These are phyloP conservation scores for Anguilla rostrata DNA, from an alignment of 2,113 vertebrate species.

Conservation along the genomic window DNA sequence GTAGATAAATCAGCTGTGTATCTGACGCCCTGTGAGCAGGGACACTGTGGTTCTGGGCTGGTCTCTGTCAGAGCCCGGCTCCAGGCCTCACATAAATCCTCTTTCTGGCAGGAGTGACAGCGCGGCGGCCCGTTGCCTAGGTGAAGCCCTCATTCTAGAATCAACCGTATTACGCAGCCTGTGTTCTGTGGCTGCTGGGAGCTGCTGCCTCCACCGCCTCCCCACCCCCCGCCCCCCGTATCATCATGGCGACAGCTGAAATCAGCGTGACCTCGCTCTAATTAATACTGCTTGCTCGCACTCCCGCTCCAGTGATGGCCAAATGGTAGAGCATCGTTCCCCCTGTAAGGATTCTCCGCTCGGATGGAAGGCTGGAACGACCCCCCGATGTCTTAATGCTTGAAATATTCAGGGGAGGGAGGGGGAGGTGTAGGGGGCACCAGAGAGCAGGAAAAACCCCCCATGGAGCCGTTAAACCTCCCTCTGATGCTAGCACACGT, in stretches of 20 bases:
- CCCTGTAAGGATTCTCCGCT: not conserved
- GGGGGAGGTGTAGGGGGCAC: not conserved
- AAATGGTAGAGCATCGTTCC: not conserved
- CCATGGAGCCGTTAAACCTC: not conserved
- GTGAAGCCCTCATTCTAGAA: not conserved
- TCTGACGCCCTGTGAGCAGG: not conserved
- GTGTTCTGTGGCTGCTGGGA: not conserved
- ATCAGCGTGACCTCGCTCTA: slow-evolving; percentile 14
- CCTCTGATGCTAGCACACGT: not conserved
- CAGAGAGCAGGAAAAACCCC: not conserved
- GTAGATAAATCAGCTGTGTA: not conserved
- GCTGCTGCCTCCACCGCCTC: not conserved
- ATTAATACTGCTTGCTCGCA: slow-evolving; percentile 1
- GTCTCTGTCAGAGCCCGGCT: not conserved
- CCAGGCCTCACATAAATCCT: not conserved
- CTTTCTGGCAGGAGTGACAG: not conserved
- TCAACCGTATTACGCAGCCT: not conserved
- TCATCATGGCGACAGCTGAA: slow-evolving; percentile 9
- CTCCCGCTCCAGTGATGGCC: not conserved
- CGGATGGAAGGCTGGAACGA: not conserved
- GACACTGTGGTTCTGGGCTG: not conserved
- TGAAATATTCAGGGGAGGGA: not conserved
- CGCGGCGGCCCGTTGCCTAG: not conserved
- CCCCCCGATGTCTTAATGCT: not conserved
- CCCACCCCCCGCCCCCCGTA: not conserved